phyloP scores from a whole-genome alignment of 2,113 vertebrate genomes.

The Paedocypris sp. region DNA sequence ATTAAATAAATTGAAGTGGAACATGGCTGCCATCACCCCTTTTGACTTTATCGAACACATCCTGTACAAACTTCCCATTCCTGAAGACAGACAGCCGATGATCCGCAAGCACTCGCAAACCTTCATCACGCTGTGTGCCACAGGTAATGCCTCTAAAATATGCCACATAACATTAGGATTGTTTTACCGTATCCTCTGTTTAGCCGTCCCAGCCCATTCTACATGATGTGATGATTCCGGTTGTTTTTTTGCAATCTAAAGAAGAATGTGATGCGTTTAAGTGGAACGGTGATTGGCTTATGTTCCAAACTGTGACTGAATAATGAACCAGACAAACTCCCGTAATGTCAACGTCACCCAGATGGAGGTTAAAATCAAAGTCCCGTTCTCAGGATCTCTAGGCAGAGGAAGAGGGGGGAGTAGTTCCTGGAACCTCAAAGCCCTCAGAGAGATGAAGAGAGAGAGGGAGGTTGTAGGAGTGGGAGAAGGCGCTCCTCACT shows the following conservation, averaged over 20 bases:
- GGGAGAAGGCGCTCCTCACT: conserved; percentile 47
- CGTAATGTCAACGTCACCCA: conserved; percentile 18
- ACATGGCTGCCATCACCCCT: conserved; percentile 85
- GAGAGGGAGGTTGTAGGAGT: conserved; percentile 10
- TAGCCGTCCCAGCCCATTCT: not conserved
- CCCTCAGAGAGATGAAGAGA: conserved; percentile 32
- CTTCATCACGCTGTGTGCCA: conserved; percentile 91
- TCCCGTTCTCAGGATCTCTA: conserved; percentile 28
- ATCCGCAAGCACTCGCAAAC: conserved; percentile 88
- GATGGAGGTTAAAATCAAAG: not conserved
- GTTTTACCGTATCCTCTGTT: no score
- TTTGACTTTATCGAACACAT: conserved; percentile 95
- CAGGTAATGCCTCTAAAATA: conserved; percentile 79
- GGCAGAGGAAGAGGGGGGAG: conserved; percentile 38
- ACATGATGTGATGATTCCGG: not conserved
- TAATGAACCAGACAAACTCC: no score
- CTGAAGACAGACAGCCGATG: conserved; percentile 75
- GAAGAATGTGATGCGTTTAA: no score
- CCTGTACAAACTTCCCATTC: conserved; percentile 78
- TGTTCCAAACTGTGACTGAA: no score
- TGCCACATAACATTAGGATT: no score
- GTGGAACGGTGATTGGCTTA: no score
- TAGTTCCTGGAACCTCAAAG: conserved; percentile 44
- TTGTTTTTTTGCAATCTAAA: no score
- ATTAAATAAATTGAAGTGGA: conserved; percentile 95